These are phyloP conservation scores for Colaptes auratus DNA, from an alignment of 2,113 vertebrate species.

Conservation along the genomic window DNA sequence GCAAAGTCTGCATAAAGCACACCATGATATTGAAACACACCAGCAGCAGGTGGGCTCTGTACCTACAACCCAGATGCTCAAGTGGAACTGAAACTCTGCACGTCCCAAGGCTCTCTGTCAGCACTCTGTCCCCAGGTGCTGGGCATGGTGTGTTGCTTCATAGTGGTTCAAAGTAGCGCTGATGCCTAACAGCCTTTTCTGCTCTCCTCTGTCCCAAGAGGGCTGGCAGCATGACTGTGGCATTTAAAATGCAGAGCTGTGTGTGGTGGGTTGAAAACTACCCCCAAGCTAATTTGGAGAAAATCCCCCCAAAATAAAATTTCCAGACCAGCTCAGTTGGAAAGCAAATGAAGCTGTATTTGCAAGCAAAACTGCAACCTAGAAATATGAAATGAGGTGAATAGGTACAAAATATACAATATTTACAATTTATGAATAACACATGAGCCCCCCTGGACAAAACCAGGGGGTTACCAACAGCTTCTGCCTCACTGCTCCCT, in stretches of 20 bases:
- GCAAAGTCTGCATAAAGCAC: neutral
- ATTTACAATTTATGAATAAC: too few relatives aligned
- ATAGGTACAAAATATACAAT: too few relatives aligned
- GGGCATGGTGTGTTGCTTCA: accelerated
- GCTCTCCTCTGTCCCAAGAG: neutral
- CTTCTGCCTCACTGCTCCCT: too few relatives aligned
- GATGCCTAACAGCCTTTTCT: neutral
- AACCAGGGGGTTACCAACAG: too few relatives aligned
- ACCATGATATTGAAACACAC: neutral
- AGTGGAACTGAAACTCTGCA: neutral
- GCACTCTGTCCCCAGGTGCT: accelerated
- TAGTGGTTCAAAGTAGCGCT: neutral
- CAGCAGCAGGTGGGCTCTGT: neutral
- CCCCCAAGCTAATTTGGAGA: too few relatives aligned
- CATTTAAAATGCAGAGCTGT: neutral
- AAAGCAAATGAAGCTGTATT: too few relatives aligned
- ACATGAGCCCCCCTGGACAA: too few relatives aligned
- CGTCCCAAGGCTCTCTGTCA: neutral
- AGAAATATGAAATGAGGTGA: too few relatives aligned
- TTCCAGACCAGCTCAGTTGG: too few relatives aligned
- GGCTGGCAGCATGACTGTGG: neutral
- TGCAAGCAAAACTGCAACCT: too few relatives aligned
- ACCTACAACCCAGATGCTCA: neutral
- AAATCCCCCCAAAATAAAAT: too few relatives aligned
- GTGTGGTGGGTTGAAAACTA: too few relatives aligned